Conservation (phyloP, 2,888 invertebrate genomes). For the Nasonia oneida region DNA sequence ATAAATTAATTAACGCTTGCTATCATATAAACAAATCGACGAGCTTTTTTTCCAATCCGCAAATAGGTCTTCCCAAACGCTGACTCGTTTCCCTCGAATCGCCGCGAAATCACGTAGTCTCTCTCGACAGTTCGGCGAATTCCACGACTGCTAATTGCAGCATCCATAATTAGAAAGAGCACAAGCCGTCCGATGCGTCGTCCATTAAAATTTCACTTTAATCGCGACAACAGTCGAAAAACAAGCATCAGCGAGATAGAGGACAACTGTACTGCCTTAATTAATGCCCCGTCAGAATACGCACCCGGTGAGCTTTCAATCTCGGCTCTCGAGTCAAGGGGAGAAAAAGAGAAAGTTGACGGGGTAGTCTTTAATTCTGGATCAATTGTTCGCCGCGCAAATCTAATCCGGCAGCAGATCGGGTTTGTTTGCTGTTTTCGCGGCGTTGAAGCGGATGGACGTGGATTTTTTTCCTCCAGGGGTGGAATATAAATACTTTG, state of each 20-base stretch:
- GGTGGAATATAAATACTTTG: background rate
- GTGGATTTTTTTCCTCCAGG: background rate
- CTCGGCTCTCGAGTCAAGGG: background rate
- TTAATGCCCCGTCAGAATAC: conserved; percentile 42
- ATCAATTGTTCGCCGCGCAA: background rate
- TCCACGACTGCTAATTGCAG: conserved; percentile 48
- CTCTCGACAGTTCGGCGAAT: background rate
- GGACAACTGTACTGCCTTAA: conserved; percentile 34
- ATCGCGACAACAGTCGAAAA: conserved; percentile 52
- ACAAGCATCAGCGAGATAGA: conserved; percentile 38
- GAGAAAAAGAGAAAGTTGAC: background rate
- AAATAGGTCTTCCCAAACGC: background rate
- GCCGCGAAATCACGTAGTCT: conserved; percentile 21
- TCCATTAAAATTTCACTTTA: conserved; percentile 52
- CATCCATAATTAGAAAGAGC: conserved; percentile 41
- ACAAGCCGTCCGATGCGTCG: background rate
- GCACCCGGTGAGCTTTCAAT: conserved; percentile 29
- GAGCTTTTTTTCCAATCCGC: background rate
- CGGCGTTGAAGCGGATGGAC: background rate
- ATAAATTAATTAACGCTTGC: no score
- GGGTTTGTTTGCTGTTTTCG: background rate
- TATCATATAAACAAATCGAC: background rate
- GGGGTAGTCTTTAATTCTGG: background rate
- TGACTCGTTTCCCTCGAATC: background rate
- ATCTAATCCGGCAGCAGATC: background rate